Evolutionary conservation across 1,140 invertebrate species (phyloP), one percentile per base, ranked within the genome.

Genomic region (Piezodorus guildinii): DNA sequence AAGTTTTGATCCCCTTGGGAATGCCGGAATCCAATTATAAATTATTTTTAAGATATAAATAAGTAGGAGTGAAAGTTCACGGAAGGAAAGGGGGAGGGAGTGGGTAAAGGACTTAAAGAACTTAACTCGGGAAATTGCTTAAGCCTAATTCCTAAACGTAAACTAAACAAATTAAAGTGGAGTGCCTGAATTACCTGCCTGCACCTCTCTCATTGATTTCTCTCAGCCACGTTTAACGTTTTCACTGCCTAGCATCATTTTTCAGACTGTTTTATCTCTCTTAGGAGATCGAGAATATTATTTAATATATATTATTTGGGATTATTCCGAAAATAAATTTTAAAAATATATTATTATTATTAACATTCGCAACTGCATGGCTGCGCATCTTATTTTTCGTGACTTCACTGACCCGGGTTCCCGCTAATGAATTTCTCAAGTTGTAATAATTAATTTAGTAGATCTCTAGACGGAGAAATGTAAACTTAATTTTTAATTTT

Each of bases 151-250:
- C 46, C 46, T 49, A 49, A 49, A 49, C 46, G 46, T 49, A 49
- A 49, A 49, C 46, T 49, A 49, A 49, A 49, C 46, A 49, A 49
- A 49, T 49, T 49, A 49, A 49, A 49, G 46, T 49, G 46, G 46
- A 49, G 46, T 49, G 46, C 46, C 46, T 49, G 46, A 49, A 49
- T 49, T 49, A 49, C 46, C 46, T 46, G 17, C 45, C 45, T 49
- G 46, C 10, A 49, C 46, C n/a, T 49, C 21, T 49, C 46, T 39
- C n/a, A 49, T 49, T n/a, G 46, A 49, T 49, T 49, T 49, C n/a
- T n/a, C 46, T 21, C 21, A n/a, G 3, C 46, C 14, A 1, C 16
- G 2, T 5, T n/a, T 6, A n/a, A 17, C 3, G n/a, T 14, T 14
- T n/a, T 21, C 46, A 17, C 46, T 5, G 4, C 17, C 9, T 49